These are phyloP conservation scores for Phortica okadai DNA, from an alignment of 2,888 invertebrate genomes.

Conservation along the genomic window DNA sequence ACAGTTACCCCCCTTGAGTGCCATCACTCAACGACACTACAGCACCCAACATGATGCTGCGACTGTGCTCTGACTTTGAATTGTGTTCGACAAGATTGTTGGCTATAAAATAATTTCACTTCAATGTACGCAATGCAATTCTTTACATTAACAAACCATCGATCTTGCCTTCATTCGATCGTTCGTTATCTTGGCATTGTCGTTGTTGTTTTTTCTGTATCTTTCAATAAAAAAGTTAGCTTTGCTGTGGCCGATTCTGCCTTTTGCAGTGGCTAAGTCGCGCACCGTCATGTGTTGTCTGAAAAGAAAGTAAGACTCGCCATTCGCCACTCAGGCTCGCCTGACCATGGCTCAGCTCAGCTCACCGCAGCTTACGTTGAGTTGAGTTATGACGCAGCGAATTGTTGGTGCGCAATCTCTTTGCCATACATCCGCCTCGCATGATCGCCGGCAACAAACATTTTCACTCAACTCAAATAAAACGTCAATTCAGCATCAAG, in stretches of 20 bases:
- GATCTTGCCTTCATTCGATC: constrained; percentile 2
- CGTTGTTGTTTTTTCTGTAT: constrained; percentile 36
- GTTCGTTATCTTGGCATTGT: constrained; percentile 30
- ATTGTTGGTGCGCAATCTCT: background rate
- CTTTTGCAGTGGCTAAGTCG: constrained; percentile 37
- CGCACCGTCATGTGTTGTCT: constrained; percentile 32
- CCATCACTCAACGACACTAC: too few relatives aligned
- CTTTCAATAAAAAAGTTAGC: background rate
- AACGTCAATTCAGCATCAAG: constrained; percentile 1
- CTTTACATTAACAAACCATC: background rate
- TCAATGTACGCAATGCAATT: background rate
- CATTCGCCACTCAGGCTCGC: too few relatives aligned
- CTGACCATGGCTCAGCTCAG: too few relatives aligned
- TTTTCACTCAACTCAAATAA: background rate
- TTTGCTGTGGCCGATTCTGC: constrained; percentile 38
- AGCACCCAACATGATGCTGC: background rate
- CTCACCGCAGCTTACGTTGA: background rate
- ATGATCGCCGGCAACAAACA: background rate
- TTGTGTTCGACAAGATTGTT: background rate
- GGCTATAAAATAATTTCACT: constrained; percentile 1
- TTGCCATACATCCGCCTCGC: background rate
- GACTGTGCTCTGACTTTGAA: background rate
- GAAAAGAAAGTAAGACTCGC: constrained; percentile 31
- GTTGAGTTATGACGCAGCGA: constrained; percentile 35
- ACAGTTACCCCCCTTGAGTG: too few relatives aligned